These are phyloP conservation scores for Hyla sarda DNA, from an alignment of 2,113 vertebrate genomes.

Conservation along the genomic window DNA sequence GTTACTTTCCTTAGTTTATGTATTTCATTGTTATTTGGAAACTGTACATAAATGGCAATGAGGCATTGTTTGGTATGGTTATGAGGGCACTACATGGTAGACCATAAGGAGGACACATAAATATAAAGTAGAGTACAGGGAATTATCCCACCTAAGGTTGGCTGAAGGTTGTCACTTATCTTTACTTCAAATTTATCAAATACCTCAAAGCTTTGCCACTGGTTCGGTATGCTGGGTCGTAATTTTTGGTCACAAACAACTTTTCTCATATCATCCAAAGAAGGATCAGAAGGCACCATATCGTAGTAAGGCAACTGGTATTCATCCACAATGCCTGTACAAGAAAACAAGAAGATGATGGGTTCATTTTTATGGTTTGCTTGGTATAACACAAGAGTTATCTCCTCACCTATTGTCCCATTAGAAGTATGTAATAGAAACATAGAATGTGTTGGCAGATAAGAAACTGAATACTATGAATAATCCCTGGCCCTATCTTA, in stretches of 20 bases:
- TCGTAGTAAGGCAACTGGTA: slow-evolving; percentile 98
- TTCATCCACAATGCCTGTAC: slow-evolving; percentile 89
- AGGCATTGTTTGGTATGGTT: not conserved
- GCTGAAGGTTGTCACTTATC: not conserved
- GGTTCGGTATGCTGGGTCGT: slow-evolving; percentile 92
- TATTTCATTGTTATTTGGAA: not conserved
- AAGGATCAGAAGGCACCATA: slow-evolving; percentile 95
- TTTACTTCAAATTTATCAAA: not conserved
- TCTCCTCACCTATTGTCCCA: too few relatives aligned
- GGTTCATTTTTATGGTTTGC: not conserved
- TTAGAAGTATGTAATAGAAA: too few relatives aligned
- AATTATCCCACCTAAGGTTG: not conserved
- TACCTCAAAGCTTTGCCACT: slow-evolving; percentile 98
- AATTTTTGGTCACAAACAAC: slow-evolving; percentile 95
- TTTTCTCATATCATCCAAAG: slow-evolving; percentile 93
- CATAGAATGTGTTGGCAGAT: too few relatives aligned
- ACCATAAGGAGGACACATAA: not conserved
- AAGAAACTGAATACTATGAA: too few relatives aligned
- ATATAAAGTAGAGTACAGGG: not conserved
- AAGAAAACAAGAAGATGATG: slow-evolving; percentile 39
- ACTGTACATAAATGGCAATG: not conserved
- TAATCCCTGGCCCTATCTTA: too few relatives aligned
- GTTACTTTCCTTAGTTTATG: not conserved
- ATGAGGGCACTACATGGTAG: not conserved
- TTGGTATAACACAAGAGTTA: fast-evolving